These are phyloP conservation scores for Brachionus manjavacas DNA, from an alignment of 1,140 invertebrate species.

Conservation along the genomic window DNA sequence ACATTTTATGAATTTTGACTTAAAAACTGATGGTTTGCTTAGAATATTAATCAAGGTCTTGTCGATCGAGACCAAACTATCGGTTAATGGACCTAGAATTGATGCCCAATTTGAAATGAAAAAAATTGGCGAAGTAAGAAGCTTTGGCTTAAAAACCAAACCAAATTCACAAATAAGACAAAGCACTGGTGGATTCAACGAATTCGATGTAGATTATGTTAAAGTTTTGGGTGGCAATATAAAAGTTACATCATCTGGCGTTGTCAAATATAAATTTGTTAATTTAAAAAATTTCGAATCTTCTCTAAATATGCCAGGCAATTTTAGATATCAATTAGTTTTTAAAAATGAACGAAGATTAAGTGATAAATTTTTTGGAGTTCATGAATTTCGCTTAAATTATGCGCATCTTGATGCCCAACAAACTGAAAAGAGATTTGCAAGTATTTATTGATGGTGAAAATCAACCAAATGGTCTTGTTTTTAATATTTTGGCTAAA, in stretches of 20 bases:
- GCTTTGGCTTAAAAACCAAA: neutral
- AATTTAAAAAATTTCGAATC: conserved; percentile 37
- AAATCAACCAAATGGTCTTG: neutral
- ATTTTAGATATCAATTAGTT: neutral
- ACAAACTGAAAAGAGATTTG: conserved; percentile 3
- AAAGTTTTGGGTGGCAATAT: neutral
- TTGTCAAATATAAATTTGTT: neutral
- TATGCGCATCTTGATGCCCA: conserved; percentile 28
- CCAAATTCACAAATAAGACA: neutral
- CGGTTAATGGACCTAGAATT: neutral
- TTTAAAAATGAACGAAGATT: neutral
- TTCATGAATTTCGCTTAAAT: neutral
- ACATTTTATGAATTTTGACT: conserved; percentile 11
- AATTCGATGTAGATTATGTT: conserved; percentile 23
- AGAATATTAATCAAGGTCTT: neutral
- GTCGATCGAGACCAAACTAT: neutral
- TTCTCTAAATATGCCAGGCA: neutral
- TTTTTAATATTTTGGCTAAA: neutral
- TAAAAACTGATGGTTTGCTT: neutral
- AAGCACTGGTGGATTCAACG: neutral
- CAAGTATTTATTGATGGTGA: neutral
- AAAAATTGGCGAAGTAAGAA: conserved; percentile 28
- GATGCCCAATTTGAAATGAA: conserved; percentile 12
- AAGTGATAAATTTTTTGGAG: neutral
- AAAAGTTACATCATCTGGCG: neutral